phyloP scores from a whole-genome alignment of 2,113 vertebrate species.

The Emydocephalus ijimae region DNA sequence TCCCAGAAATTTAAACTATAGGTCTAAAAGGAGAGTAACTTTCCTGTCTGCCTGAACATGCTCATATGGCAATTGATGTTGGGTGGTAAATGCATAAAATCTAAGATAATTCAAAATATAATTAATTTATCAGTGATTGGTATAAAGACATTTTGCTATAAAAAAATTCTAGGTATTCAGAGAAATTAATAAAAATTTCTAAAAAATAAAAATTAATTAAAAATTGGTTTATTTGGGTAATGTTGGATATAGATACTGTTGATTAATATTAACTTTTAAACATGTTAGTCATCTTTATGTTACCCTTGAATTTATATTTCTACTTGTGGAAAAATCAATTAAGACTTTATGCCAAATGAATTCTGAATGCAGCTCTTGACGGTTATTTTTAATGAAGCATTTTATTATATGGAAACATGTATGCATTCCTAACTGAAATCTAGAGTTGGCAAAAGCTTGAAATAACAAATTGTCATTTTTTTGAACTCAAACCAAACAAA shows the following conservation, averaged over 20 bases:
- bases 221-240: background rate
- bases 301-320: background rate
- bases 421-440: background rate
- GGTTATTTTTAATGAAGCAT: background rate
- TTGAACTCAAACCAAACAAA: background rate
- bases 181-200: too few relatives aligned
- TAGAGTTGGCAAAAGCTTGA: background rate
- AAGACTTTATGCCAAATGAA: background rate
- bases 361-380: background rate
- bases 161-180: background rate
- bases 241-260: background rate
- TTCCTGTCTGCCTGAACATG: background rate
- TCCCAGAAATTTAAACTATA: background rate
- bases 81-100: background rate
- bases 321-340: background rate
- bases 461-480: background rate
- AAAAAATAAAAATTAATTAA: too few relatives aligned
- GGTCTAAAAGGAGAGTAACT: background rate
- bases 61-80: background rate
- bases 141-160: background rate
- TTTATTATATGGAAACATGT: background rate
- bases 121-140: background rate
- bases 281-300: background rate
- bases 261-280: background rate
- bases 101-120: background rate